Conservation (phyloP, 2,888 invertebrate genomes). For the Helleia helle region DNA sequence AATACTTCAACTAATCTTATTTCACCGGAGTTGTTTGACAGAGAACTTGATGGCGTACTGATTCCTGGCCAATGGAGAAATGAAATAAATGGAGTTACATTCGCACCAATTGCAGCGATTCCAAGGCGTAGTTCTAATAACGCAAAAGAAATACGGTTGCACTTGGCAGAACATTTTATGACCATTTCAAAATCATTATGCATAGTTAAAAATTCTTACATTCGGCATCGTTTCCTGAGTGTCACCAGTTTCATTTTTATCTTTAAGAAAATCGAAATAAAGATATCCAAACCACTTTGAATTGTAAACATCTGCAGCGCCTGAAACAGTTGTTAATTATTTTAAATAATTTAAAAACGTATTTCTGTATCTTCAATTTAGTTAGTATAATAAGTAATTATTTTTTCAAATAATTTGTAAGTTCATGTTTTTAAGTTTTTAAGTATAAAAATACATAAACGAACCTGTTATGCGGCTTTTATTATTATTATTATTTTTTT, state of each 20-base stretch:
- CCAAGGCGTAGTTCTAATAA: conserved; percentile 16
- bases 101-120: conserved; percentile 11
- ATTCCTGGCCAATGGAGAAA: conserved; percentile 22
- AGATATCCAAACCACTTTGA: conserved; percentile 6
- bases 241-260: conserved; percentile 18
- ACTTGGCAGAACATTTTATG: conserved; percentile 23
- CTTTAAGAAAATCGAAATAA: conserved; percentile 13
- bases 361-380: too few relatives aligned
- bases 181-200: conserved; percentile 20
- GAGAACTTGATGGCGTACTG: conserved; percentile 19
- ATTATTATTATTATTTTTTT: too few relatives aligned
- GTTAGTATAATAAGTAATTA: too few relatives aligned
- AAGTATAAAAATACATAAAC: too few relatives aligned
- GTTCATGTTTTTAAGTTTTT: too few relatives aligned
- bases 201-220: conserved; percentile 17
- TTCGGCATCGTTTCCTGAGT: conserved; percentile 18
- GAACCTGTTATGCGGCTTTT: too few relatives aligned
- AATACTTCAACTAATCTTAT: conserved; percentile 17
- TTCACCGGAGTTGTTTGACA: conserved; percentile 22
- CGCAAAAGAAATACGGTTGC: conserved; percentile 22
- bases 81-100: conserved; percentile 11
- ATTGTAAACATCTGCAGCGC: conserved; percentile 10
- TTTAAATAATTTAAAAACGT: too few relatives aligned
- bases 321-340: too few relatives aligned
- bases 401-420: too few relatives aligned